Base-by-base conservation (phyloP, 2,797 vertebrate species). In the Momotus momota region DNA sequence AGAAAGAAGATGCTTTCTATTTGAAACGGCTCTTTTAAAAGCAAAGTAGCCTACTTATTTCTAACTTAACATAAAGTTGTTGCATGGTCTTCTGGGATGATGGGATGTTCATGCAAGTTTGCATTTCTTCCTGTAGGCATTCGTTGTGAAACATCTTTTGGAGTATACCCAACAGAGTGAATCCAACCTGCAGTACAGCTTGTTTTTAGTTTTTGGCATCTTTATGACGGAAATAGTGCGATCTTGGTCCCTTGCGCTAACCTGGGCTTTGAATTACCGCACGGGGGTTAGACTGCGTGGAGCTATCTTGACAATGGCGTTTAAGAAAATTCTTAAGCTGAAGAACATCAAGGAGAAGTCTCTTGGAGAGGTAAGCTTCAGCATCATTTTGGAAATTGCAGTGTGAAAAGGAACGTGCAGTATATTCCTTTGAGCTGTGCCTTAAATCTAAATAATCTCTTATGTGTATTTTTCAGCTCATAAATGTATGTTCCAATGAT, bases 181-280 rank as follows among this genome's bases (percentile, higher is more conserved):
- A 55, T 97, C 98, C 29, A 97, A 99, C 95, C 98, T 99, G 93
- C 97, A 97, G 91, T 99, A 99, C 88, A 99, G 99, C 97, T 98
- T 99, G 97, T 97, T 99, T 94, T 98, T 99, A 98, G 98, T 99
- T 85, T 97, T 99, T 97, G 98, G 99, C 86, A 98, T 99, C 91
- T 98, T 99, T 90, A 95, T 98, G 97, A 99, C 98, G 0, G 99
- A 99, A 97, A 95, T 99, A 52, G 97, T 99, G 71, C 98, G 99
- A 58, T 99, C 99, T 90, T 99, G 99, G 99, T 99, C 99, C 49
- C 98, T 99, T 77, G 99, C 99, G 1, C 97, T 99, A 89, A 99
- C 99, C 62, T 99, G 99, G 99, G 99, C 98, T 5, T 97, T 99
- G 96, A 99, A 99, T 97, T 99, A 99, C 95, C 98, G 99, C 81